Base-by-base conservation (phyloP, 2,888 invertebrate species). In the Tetanocera ferruginea region DNA sequence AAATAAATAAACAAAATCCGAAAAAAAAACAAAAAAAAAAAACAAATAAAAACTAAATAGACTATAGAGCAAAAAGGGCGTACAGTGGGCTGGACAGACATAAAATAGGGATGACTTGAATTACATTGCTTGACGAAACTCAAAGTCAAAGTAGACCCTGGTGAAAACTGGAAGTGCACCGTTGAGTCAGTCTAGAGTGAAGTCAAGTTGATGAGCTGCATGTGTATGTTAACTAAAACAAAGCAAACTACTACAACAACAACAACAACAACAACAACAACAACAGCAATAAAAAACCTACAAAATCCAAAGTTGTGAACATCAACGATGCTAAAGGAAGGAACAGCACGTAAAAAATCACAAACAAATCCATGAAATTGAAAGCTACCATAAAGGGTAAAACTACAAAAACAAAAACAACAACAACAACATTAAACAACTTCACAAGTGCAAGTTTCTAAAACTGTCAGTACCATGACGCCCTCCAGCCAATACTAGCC, bases 231-330 rank as follows among this genome's bases (percentile, higher is more conserved):
- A 43, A n/a, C 25, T 83, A 84, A 82, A 82, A 80, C 85, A 80
- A 72, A n/a, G n/a, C n/a, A n/a, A n/a, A n/a, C 74, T 82, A 83
- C 83, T 78, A 82, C 86, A 86, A 86, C 82, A 86, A 83, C 81
- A 81, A 1, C 84, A 83, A 83, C 80, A 84, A 82, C 81, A 83
- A 77, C 76, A 79, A 76, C 72, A 66, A 74, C 69, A 72, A 55
- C 60, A 77, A 49, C 74, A 51, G 23, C 76, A 79, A 49, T 31
- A 78, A 25, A n/a, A 11, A 74, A 31, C 28, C 69, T 52, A 55
- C 74, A 52, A 76, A 57, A 62, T 80, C 77, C 80, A 78, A 51
- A 78, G n/a, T 69, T 25, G 60, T 37, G 6, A 43, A 62, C 72
- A 23, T n/a, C 80, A 79, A 81, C 76, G 25, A 74, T 69, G 49